Base-by-base conservation (phyloP, 92 coral and sea anemone species). In the Phenganax subtilis region DNA sequence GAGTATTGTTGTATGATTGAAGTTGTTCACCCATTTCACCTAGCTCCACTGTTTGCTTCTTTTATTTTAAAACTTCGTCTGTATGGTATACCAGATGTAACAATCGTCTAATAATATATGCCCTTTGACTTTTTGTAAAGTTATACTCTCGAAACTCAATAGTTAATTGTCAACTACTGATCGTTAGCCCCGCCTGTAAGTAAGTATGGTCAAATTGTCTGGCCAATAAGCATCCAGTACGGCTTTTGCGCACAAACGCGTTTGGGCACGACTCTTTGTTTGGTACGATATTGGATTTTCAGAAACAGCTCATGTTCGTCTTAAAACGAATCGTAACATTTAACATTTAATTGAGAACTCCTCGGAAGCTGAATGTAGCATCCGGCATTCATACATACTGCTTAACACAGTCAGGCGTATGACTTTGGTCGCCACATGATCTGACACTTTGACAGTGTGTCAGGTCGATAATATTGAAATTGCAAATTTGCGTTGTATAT, bases 221-320 rank as follows among this genome's bases (percentile, higher is more conserved):
- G 31, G 72, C 72, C 72, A 66, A 66, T 66, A 14, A 66, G 72
- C 47, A 27, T 37, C 72, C 72, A 66, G 72, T 8, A 66, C 72
- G 12, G 31, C 44, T 25, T 25, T 66, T 66, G 47, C 25, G 72
- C 51, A 30, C 30, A 66, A 66, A 66, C 72, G 72, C 72, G 72
- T 25, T 66, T 2, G 51, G 72, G 51, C 72, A 66, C 72, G 51
- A 16, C 20, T 66, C 72, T 66, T 66, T 66, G 72, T 66, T 66
- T 66, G 9, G 72, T 9, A 12, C 12, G 10, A 66, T 6, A 30
- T 66, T 25, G 67, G 25, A 17, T 61, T 5, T 61, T 61, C 28
- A 17, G 5, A 61, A 51, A 66, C 44, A 1, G 28, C 28, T 66
- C 72, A 66, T 66, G 28, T 27, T 27, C 72, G 51, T 27, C 72